Evolutionary conservation across 2,888 invertebrate species (phyloP).

Genomic region (Miltochrista miniata): DNA sequence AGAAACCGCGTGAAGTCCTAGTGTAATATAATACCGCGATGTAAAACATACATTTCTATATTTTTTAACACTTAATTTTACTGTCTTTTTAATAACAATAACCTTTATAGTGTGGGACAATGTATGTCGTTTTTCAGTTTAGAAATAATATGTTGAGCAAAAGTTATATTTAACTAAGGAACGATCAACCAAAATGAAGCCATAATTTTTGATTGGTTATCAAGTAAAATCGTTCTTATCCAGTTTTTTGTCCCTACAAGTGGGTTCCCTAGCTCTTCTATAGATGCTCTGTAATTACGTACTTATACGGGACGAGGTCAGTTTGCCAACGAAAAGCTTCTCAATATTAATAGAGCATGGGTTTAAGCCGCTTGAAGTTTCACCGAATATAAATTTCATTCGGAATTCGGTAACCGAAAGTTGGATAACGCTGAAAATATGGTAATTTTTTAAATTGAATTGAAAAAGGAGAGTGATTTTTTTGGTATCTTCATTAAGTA

Average conservation of each 20-base stretch:
- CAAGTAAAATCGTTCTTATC: background rate
- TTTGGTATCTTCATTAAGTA: background rate
- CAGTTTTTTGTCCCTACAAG: slow-evolving; percentile 20
- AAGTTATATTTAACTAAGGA: no score
- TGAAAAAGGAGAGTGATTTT: background rate
- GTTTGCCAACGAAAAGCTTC: slow-evolving; percentile 7
- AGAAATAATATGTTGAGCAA: no score
- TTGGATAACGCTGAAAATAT: background rate
- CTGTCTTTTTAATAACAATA: no score
- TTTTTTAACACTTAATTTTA: no score
- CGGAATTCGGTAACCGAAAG: no score
- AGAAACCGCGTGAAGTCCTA: no score
- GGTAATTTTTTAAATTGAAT: background rate
- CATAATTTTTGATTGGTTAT: slow-evolving; percentile 19
- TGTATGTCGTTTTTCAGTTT: no score
- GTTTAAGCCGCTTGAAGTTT: slow-evolving; percentile 2
- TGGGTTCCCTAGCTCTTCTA: slow-evolving; percentile 16
- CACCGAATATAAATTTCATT: slow-evolving; percentile 1
- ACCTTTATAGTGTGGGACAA: no score
- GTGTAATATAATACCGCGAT: no score
- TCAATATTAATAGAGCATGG: slow-evolving; percentile 13
- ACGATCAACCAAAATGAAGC: slow-evolving; percentile 16
- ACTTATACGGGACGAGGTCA: slow-evolving; percentile 16
- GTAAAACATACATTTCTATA: no score
- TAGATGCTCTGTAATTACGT: slow-evolving; percentile 23